A percentile compares a stretch with the other conserved stretches of the same genome.
phyloP scores from a whole-genome alignment of 2,888 invertebrate species.

The Salticus scenicus region DNA sequence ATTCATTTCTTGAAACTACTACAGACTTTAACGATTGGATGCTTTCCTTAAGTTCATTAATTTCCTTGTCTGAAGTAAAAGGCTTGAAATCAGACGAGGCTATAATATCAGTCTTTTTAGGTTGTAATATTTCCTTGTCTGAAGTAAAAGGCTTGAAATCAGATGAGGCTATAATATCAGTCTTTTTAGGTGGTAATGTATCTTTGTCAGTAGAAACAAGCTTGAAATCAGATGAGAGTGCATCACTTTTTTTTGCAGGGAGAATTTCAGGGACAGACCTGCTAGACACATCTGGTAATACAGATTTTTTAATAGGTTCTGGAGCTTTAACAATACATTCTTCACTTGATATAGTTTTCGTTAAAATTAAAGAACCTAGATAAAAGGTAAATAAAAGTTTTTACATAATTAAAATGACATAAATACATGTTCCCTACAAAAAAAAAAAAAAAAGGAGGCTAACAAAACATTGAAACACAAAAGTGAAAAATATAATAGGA shows the following conservation, averaged over 20 bases:
- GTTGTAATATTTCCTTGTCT: constrained; percentile 20
- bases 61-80: constrained; percentile 28
- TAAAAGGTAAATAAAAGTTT: neutral
- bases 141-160: neutral
- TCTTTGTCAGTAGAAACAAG: constrained; percentile 34
- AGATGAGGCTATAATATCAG: too few relatives aligned
- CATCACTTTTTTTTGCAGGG: neutral
- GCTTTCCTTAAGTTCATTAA: constrained; percentile 15
- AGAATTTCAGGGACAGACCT: neutral
- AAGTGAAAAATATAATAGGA: too few relatives aligned
- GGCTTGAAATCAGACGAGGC: neutral
- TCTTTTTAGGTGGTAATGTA: constrained; percentile 4
- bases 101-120: too few relatives aligned
- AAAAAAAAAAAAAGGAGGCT: too few relatives aligned
- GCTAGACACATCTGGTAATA: neutral
- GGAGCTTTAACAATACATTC: constrained; percentile 4
- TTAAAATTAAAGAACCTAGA: neutral
- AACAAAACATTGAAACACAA: too few relatives aligned
- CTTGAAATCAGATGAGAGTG: neutral
- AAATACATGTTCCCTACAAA: too few relatives aligned
- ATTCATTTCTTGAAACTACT: constrained; percentile 69
- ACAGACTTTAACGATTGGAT: constrained; percentile 13
- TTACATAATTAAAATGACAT: too few relatives aligned
- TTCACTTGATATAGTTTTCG: constrained; percentile 5
- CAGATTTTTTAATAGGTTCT: neutral